These are phyloP conservation scores for Cheumatopsyche charites DNA, from an alignment of 1,140 invertebrate species.

Conservation along the genomic window DNA sequence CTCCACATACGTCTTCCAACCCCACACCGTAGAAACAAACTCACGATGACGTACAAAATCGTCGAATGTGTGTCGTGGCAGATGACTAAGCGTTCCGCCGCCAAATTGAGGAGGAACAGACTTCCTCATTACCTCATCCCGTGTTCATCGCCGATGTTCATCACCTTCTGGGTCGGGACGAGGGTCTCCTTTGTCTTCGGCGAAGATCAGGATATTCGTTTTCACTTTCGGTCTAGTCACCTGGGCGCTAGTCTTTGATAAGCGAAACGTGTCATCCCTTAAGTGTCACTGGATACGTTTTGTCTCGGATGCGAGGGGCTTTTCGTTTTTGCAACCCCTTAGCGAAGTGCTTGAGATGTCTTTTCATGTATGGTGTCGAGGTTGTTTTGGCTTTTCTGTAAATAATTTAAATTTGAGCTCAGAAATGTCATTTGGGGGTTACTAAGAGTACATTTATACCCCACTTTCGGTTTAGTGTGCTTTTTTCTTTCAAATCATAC, in stretches of 20 bases:
- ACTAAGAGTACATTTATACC: no score
- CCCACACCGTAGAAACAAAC: no score
- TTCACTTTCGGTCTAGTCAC: neutral
- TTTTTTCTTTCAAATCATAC: no score
- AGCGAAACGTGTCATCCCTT: neutral
- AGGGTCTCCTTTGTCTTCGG: slow-evolving; percentile 9
- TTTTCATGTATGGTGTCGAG: no score
- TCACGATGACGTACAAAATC: neutral
- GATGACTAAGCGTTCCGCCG: slow-evolving; percentile 27
- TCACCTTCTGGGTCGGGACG: neutral
- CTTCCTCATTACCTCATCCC: neutral
- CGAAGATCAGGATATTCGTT: slow-evolving; percentile 2
- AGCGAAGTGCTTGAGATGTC: no score
- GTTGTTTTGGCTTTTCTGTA: no score
- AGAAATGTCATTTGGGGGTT: no score
- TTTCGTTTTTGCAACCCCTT: no score
- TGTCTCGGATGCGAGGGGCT: no score
- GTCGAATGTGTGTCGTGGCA: neutral
- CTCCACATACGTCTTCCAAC: no score
- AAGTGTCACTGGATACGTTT: neutral
- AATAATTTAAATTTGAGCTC: no score
- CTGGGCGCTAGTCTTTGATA: neutral
- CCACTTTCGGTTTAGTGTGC: no score
- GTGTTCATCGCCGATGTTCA: neutral
- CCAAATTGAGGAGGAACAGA: slow-evolving; percentile 3